A percentile compares a stretch with the other conserved stretches of the same genome.
phyloP scores from a whole-genome alignment of 2,888 invertebrate genomes.

The Abscondita cerata region DNA sequence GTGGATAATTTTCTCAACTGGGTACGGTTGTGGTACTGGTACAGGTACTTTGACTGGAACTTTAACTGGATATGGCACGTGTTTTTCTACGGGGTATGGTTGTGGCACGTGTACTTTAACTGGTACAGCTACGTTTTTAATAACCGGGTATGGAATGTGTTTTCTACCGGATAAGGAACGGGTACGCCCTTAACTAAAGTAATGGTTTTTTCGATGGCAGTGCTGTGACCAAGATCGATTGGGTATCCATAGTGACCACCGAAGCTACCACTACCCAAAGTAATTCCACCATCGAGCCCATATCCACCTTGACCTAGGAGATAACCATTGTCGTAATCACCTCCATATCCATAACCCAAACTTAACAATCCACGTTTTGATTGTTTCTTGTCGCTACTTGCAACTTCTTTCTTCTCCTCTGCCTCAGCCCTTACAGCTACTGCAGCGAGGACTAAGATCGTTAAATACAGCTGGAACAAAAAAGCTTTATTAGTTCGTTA shows the following conservation, averaged over 20 bases:
- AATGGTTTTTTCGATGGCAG: slow-evolving; percentile 68
- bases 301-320: slow-evolving; percentile 66
- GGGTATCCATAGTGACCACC: slow-evolving; percentile 44
- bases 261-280: slow-evolving; percentile 48
- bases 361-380: slow-evolving; percentile 82
- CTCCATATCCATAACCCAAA: slow-evolving; percentile 82
- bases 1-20: slow-evolving; percentile 79
- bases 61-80: slow-evolving; percentile 74
- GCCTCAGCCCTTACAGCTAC: slow-evolving; percentile 71
- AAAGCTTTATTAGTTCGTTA: slow-evolving; percentile 20
- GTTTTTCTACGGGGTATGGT: slow-evolving; percentile 77
- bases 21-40: slow-evolving; percentile 78
- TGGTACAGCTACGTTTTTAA: slow-evolving; percentile 68
- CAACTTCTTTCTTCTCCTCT: slow-evolving; percentile 65
- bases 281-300: slow-evolving; percentile 64
- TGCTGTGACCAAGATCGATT: slow-evolving; percentile 56
- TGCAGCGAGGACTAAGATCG: slow-evolving; percentile 73
- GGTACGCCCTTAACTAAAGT: slow-evolving; percentile 72
- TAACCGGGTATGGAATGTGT: slow-evolving; percentile 68
- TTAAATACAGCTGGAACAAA: slow-evolving; percentile 40
- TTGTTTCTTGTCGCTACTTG: slow-evolving; percentile 71
- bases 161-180: slow-evolving; percentile 69
- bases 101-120: slow-evolving; percentile 69
- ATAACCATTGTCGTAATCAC: slow-evolving; percentile 77
- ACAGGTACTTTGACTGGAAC: slow-evolving; percentile 82